Base-by-base conservation (phyloP, 1,140 invertebrate species). In the Formica exsecta region DNA sequence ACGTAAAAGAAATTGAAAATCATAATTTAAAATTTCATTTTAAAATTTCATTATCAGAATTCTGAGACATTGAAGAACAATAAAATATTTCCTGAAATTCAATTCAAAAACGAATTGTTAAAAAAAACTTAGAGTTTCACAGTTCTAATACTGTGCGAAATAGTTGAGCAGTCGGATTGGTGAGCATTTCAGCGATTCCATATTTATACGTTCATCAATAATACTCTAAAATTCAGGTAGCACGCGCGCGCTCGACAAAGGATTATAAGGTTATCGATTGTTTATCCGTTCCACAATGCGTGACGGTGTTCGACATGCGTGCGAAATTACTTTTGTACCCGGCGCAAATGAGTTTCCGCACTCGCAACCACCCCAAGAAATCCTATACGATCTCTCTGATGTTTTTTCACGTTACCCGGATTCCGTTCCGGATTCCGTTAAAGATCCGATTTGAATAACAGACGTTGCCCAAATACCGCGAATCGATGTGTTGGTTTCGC, bases 311-410 rank as follows among this genome's bases (percentile, higher is more conserved):
- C 74, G 7, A 5, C 32, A 51, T 54, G 11, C 32, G 36, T 54
- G 32, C 36, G 41, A 54, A 85, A 85, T 85, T 85, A 85, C 36
- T 85, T 79, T 85, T 79, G n/a, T 51, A 13, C 29, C 44, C n/a
- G 32, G 9, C 64, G 8, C n/a, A 62, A 19, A 51, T 6, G 29
- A 36, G 32, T 41, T 80, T 80, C 64, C 48, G 48, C 36, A 41
- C 13, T 48, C 48, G 25, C 32, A n/a, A 41, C 48, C 44, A 80
- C 16, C 22, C 22, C 19, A 29, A 57, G 62, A 86, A 36, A 71
- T 57, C 68, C 61, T 51, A 22, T 29, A 41, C 16, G 22, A 41
- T 16, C 64, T 77, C 41, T 5, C 11, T 16, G 9, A 5, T 38
- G 48, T 57, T 68, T 62, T 84, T 48, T 66, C 54, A 48, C 62